Percentiles rank a stretch among this genome's conserved stretches.
phyloP scores from a whole-genome alignment of 2,797 vertebrate genomes.

The Sciurus vulgaris region DNA sequence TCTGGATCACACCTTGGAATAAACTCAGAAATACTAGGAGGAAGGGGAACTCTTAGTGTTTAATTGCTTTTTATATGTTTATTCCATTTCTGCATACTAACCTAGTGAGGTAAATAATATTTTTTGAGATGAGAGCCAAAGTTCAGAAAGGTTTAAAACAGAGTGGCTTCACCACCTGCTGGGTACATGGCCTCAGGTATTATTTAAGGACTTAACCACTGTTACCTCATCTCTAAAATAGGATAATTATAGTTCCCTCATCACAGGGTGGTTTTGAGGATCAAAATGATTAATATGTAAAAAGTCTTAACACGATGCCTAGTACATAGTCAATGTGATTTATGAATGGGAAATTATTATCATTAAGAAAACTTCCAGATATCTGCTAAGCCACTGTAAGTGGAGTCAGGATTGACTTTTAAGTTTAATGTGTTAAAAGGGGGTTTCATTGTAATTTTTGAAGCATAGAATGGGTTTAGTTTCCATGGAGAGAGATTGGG shows the following conservation, averaged over 20 bases:
- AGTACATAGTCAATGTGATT: not conserved
- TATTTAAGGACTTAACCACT: not conserved
- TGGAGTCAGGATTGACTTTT: not conserved
- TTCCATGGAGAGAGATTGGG: not conserved
- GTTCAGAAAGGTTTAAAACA: constrained; percentile 35
- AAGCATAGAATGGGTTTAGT: constrained; percentile 28
- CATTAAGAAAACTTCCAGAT: not conserved
- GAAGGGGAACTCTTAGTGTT: not conserved
- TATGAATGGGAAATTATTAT: not conserved
- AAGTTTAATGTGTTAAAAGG: not conserved
- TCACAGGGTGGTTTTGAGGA: not conserved
- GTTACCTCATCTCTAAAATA: not conserved
- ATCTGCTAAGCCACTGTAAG: not conserved
- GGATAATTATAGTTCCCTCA: not conserved
- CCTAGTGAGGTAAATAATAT: not conserved
- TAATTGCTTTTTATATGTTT: not conserved
- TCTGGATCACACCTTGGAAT: not conserved
- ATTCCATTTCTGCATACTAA: not conserved
- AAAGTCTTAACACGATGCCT: not conserved
- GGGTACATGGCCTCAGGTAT: not conserved
- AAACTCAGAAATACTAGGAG: not conserved
- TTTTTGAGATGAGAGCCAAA: not conserved
- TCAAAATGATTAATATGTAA: not conserved
- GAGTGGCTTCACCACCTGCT: not conserved
- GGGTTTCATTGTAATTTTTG: not conserved